Evolutionary conservation across 2,888 invertebrate species (phyloP), one percentile per base, ranked within the genome.

Genomic region (Carterocephalus palaemon): DNA sequence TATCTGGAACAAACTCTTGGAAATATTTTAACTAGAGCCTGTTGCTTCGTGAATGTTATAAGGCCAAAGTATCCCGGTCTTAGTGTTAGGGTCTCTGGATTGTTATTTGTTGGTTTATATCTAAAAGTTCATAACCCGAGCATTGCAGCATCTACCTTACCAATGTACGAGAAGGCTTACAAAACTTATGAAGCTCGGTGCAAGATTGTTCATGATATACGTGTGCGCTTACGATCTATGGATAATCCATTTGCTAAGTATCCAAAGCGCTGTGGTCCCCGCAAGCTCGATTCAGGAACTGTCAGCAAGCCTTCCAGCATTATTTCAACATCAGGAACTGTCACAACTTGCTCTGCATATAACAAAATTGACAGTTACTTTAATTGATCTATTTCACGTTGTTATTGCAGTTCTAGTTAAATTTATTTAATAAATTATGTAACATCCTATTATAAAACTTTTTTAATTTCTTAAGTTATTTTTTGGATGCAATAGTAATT

Each of bases 51-150:
- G 0, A 84, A 86, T 45, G 79, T 77, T 1, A 40, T 78, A 9
- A 79, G 92, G 47, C 92, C 92, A 0, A 88, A 91, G 52, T 88
- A 91, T 56, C 89, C 90, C 1, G 90, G 90, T 1, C 69, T 92
- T 12, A 71, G 74, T 49, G 66, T 84, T 20, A 53, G 69, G 32
- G 41, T 75, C 3, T 90, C 91, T 0, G 92, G 88, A 0, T 67
- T 88, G 0, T 63, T 92, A 32, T 83, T 83, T 48, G 70, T 91
- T 24, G 92, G 85, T 2, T 62, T 90, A 19, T 88, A 80, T 66
- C 66, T 92, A 37, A 92, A 92, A 69, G 67, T 77, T 3, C 71
- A 85, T 46, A 89, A 89, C 64, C 65, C 77, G 2, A 59, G 54
- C 1, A 64, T 69, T 1, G 57, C 79, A 4, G 46, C 60, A 45